A percentile compares a stretch with the other conserved stretches of the same genome.
These are phyloP conservation scores for Platygyra sinensis DNA, from an alignment of 64 coral and sea anemone genomes.

Conservation along the genomic window DNA sequence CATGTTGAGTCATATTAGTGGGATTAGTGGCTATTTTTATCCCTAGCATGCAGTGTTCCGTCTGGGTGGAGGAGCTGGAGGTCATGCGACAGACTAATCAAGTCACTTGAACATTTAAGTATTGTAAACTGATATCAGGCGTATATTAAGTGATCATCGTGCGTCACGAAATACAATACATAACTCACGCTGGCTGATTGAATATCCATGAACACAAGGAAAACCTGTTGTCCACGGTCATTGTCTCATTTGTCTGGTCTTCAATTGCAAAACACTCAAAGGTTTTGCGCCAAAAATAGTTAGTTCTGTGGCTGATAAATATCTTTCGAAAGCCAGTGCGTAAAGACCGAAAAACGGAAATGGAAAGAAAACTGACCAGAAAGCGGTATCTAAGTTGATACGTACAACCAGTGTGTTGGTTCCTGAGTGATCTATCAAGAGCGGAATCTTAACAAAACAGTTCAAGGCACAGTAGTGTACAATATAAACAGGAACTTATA, in stretches of 20 bases:
- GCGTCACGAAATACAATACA: conserved; percentile 38
- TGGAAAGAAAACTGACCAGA: not conserved
- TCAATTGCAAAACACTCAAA: conserved; percentile 27
- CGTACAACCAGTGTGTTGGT: not conserved
- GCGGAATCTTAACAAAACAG: conserved; percentile 27
- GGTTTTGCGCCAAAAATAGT: conserved; percentile 1
- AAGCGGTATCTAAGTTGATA: not conserved
- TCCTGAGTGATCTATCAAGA: not conserved
- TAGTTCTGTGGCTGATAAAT: not conserved
- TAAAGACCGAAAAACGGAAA: not conserved
- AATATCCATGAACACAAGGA: conserved; percentile 11
- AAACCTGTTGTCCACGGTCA: conserved; percentile 4
- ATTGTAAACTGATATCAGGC: conserved; percentile 17
- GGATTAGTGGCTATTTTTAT: not conserved
- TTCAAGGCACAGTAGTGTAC: conserved; percentile 6
- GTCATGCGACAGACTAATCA: conserved; percentile 14
- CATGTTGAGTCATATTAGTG: not conserved
- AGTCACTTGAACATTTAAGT: not conserved
- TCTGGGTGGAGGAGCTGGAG: not conserved
- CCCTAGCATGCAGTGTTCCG: not conserved
- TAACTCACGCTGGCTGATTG: not conserved
- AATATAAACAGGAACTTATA: conserved; percentile 41
- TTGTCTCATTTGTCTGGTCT: conserved; percentile 52
- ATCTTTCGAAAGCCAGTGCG: not conserved
- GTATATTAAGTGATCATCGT: conserved; percentile 9